A percentile compares a stretch with the other conserved stretches of the same genome.
These are phyloP conservation scores for Anolis apletophallus DNA, from an alignment of 2,797 vertebrate species.

Conservation along the genomic window DNA sequence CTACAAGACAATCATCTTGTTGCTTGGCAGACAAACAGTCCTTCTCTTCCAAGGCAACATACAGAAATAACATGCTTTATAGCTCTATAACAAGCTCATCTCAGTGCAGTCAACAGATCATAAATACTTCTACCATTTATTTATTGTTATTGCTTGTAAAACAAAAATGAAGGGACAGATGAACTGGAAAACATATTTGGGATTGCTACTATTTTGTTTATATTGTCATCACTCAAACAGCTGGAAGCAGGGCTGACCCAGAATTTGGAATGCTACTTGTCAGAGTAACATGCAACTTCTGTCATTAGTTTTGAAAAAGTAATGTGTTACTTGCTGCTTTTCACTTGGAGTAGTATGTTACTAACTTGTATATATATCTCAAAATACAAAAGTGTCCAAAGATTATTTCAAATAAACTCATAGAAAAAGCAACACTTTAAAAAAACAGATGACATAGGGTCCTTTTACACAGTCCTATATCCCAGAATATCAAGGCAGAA, in stretches of 20 bases:
- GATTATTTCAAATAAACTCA: too few relatives aligned
- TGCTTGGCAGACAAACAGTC: not conserved
- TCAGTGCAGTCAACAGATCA: not conserved
- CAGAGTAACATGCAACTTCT: not conserved
- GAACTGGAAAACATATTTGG: not conserved
- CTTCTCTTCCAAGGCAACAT: not conserved
- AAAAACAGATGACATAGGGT: too few relatives aligned
- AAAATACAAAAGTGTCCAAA: too few relatives aligned
- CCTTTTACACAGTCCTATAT: too few relatives aligned
- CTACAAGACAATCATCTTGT: not conserved
- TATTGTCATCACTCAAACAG: not conserved
- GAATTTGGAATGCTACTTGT: not conserved
- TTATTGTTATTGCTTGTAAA: conserved; percentile 6
- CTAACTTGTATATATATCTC: too few relatives aligned
- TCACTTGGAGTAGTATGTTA: not conserved
- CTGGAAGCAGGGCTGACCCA: not conserved
- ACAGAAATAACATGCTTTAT: not conserved
- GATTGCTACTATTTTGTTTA: conserved; percentile 48
- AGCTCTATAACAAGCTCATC: conserved; percentile 14
- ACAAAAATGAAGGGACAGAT: not conserved
- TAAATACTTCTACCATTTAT: conserved; percentile 4
- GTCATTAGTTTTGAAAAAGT: not conserved
- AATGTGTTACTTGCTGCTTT: not conserved
- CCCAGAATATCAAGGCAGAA: too few relatives aligned
- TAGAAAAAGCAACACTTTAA: too few relatives aligned